phyloP scores from a whole-genome alignment of 2,797 vertebrate species.

The Peromyscus attwateri region DNA sequence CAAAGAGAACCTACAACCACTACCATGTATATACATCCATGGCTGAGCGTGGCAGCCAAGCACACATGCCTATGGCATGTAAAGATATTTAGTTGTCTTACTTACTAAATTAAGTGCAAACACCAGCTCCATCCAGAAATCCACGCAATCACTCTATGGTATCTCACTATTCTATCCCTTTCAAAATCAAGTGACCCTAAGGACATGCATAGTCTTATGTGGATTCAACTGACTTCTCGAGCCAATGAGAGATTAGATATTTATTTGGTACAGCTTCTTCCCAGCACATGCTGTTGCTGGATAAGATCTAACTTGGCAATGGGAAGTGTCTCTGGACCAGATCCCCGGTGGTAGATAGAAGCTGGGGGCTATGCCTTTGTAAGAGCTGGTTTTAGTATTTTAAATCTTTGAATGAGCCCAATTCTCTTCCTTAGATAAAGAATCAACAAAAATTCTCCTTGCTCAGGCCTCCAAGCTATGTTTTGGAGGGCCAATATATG shows the following conservation, averaged over 20 bases:
- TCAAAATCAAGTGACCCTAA: neutral
- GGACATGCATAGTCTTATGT: neutral
- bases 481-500: neutral
- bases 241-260: neutral
- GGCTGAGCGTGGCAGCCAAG: too few relatives aligned
- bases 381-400: neutral
- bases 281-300: neutral
- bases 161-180: neutral
- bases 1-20: neutral
- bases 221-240: neutral
- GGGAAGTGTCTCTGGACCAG: neutral
- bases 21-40: neutral
- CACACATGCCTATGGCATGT: neutral
- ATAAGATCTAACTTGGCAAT: neutral
- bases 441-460: neutral
- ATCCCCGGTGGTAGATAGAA: neutral
- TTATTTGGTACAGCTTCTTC: neutral
- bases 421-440: neutral
- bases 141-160: neutral
- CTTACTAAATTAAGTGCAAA: constrained; percentile 27
- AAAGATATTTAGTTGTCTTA: neutral
- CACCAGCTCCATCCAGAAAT: neutral
- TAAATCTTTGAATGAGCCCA: neutral
- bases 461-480: neutral
- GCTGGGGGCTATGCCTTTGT: neutral